Percentiles rank a stretch among this genome's conserved stretches.
phyloP scores from a whole-genome alignment of 2,888 invertebrate genomes.

The Acrocera orbiculus region DNA sequence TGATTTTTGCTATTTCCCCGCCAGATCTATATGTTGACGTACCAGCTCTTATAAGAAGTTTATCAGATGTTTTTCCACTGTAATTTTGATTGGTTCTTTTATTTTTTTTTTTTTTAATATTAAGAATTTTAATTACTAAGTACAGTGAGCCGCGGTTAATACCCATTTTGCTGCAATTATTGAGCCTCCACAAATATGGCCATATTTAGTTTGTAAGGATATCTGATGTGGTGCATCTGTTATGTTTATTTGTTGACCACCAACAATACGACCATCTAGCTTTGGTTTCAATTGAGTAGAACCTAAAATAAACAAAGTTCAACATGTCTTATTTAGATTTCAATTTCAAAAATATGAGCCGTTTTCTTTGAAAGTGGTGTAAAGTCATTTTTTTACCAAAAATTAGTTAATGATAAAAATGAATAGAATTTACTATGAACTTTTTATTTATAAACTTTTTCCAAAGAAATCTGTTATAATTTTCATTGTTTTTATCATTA shows the following conservation, averaged over 20 bases:
- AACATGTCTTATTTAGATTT: too few relatives aligned
- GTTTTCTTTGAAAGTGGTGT: too few relatives aligned
- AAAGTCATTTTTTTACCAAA: too few relatives aligned
- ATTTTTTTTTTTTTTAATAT: neutral
- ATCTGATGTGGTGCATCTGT: slow-evolving; percentile 29
- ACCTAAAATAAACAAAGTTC: too few relatives aligned
- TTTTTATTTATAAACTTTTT: too few relatives aligned
- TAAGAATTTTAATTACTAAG: slow-evolving; percentile 19
- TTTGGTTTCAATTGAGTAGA: too few relatives aligned
- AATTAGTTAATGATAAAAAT: too few relatives aligned
- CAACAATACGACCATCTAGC: slow-evolving; percentile 29
- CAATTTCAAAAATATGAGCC: too few relatives aligned
- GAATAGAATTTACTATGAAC: too few relatives aligned
- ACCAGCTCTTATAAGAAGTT: slow-evolving; percentile 21
- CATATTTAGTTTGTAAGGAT: slow-evolving; percentile 21
- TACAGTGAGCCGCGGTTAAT: slow-evolving; percentile 30
- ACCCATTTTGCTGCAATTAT: slow-evolving; percentile 25
- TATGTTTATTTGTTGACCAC: slow-evolving; percentile 26
- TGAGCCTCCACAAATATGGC: slow-evolving; percentile 29
- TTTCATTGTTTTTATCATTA: too few relatives aligned
- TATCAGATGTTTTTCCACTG: neutral
- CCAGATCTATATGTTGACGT: slow-evolving; percentile 33
- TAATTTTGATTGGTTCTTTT: neutral
- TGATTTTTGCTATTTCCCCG: slow-evolving; percentile 35
- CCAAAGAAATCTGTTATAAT: too few relatives aligned